These are phyloP conservation scores for Andrena praecox DNA, from an alignment of 2,888 invertebrate species.

Conservation along the genomic window DNA sequence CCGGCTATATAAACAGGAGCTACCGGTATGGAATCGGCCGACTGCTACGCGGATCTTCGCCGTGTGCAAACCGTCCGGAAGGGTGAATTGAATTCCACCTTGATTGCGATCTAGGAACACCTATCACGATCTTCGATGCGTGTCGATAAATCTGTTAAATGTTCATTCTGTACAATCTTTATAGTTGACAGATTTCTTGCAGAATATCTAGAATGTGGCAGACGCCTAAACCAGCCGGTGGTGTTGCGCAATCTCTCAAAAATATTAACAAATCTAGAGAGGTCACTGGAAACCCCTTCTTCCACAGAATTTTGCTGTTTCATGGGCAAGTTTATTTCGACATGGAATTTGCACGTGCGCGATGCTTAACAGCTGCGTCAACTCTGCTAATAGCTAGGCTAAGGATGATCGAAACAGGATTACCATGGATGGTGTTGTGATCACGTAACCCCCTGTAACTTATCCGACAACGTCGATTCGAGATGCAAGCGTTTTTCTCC, in stretches of 20 bases:
- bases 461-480: not conserved
- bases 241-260: not conserved
- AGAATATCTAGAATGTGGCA: not conserved
- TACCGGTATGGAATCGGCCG: slow-evolving; percentile 49
- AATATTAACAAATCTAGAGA: not conserved
- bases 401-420: not conserved
- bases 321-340: not conserved
- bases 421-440: not conserved
- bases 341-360: not conserved
- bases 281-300: not conserved
- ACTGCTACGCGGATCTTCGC: slow-evolving; percentile 27
- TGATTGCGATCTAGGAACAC: too few relatives aligned
- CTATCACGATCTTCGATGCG: too few relatives aligned
- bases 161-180: too few relatives aligned
- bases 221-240: not conserved
- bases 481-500: not conserved
- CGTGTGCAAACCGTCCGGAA: too few relatives aligned
- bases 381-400: slow-evolving; percentile 13
- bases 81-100: too few relatives aligned
- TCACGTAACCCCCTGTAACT: not conserved
- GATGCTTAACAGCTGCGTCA: slow-evolving; percentile 6
- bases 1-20: slow-evolving; percentile 28
- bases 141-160: too few relatives aligned
- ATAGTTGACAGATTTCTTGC: not conserved
- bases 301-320: not conserved